Percentiles rank a stretch among this genome's conserved stretches.
phyloP scores from a whole-genome alignment of 2,888 invertebrate species.

The Acholoe squamosa region DNA sequence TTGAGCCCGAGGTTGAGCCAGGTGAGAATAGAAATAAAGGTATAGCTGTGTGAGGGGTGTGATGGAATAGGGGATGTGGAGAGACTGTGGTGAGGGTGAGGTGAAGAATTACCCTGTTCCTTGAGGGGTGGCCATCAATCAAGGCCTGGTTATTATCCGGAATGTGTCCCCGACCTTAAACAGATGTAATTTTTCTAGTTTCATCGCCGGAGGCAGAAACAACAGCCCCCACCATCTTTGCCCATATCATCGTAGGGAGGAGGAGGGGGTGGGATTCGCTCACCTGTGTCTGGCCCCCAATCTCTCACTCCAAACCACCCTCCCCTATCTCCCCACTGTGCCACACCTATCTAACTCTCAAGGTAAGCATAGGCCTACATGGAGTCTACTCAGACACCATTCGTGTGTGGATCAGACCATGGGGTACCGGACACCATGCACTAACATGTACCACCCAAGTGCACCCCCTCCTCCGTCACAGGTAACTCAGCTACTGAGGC shows the following conservation, averaged over 20 bases:
- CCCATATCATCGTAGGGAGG: neutral
- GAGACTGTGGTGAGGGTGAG: neutral
- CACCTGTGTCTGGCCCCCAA: neutral
- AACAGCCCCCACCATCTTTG: neutral
- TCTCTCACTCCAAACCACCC: neutral
- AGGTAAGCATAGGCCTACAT: too few relatives aligned
- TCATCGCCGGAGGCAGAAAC: conserved; percentile 9
- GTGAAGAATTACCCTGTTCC: neutral
- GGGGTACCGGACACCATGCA: neutral
- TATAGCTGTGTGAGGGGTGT: neutral
- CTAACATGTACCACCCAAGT: neutral
- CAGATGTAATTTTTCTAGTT: conserved; percentile 34
- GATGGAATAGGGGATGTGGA: neutral
- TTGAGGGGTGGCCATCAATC: conserved; percentile 13
- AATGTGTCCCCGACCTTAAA: conserved; percentile 15
- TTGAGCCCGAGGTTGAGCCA: neutral
- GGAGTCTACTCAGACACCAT: too few relatives aligned
- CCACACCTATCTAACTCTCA: neutral
- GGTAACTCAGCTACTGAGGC: neutral
- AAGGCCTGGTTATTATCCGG: conserved; percentile 24
- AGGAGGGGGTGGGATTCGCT: too few relatives aligned
- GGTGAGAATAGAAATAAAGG: neutral
- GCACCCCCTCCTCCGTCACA: neutral
- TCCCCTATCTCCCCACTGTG: neutral
- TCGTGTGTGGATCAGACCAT: too few relatives aligned